A percentile compares a stretch with the other conserved stretches of the same genome.
phyloP scores from a whole-genome alignment of 2,888 invertebrate genomes.

The Notocelia uddmanniana region DNA sequence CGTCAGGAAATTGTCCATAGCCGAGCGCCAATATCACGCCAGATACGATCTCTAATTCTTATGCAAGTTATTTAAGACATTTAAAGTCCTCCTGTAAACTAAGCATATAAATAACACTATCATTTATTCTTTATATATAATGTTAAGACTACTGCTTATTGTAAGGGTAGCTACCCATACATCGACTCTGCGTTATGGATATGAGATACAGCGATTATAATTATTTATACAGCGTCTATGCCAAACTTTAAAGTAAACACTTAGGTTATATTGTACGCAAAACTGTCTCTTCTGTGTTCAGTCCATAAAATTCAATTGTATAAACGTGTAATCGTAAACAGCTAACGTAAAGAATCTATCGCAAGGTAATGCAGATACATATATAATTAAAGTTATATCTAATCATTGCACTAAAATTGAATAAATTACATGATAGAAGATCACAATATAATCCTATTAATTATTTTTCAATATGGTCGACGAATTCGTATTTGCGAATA shows the following conservation, averaged over 20 bases:
- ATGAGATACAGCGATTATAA: conserved; percentile 73
- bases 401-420: conserved; percentile 85
- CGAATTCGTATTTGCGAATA: conserved; percentile 31
- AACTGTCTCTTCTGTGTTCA: conserved; percentile 74
- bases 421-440: conserved; percentile 81
- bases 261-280: conserved; percentile 74
- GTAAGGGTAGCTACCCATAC: conserved; percentile 74
- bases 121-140: conserved; percentile 77
- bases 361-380: conserved; percentile 66
- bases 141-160: conserved; percentile 79
- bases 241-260: conserved; percentile 67
- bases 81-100: conserved; percentile 78
- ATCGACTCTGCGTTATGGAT: conserved; percentile 71
- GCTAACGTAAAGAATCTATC: conserved; percentile 76
- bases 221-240: conserved; percentile 75
- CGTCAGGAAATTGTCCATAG: conserved; percentile 58
- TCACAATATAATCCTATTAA: conserved; percentile 63
- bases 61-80: conserved; percentile 78
- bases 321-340: conserved; percentile 72
- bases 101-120: conserved; percentile 85
- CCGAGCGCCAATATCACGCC: conserved; percentile 76
- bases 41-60: conserved; percentile 75
- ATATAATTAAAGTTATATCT: conserved; percentile 79
- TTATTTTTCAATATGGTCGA: conserved; percentile 45
- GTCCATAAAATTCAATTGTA: conserved; percentile 77